Percentiles rank a stretch among this genome's conserved stretches.
Evolutionary conservation across 2,797 vertebrate species (phyloP).

Genomic region (Orestias chungarensis): DNA sequence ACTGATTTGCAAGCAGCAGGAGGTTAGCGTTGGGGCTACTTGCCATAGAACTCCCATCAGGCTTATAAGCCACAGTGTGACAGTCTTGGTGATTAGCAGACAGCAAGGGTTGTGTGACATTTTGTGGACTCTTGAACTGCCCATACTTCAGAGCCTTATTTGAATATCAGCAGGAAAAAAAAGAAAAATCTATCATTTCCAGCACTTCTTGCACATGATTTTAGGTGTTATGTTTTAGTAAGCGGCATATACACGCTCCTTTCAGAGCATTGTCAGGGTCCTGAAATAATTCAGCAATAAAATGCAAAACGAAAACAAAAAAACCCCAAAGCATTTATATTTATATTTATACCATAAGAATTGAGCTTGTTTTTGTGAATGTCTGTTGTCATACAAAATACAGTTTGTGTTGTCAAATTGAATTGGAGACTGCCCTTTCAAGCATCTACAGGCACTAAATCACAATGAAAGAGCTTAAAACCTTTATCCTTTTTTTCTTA

Average conservation of each 20-base stretch:
- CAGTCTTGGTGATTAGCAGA: constrained; percentile 62
- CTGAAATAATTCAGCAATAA: not conserved
- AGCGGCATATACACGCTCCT: not conserved
- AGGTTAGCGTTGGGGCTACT: constrained; percentile 54
- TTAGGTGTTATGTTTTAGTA: constrained; percentile 22
- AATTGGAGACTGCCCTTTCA: constrained; percentile 47
- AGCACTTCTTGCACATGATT: constrained; percentile 15
- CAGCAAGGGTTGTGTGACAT: constrained; percentile 48
- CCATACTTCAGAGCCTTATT: constrained; percentile 33
- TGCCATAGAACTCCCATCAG: constrained; percentile 71
- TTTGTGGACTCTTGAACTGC: constrained; percentile 30
- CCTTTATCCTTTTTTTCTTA: constrained; percentile 56
- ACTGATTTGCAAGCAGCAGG: constrained; percentile 68
- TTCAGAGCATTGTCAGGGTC: not conserved
- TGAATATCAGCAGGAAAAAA: constrained; percentile 26
- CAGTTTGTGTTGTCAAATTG: constrained; percentile 41
- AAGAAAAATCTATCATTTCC: too few species aligned
- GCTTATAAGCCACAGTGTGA: constrained; percentile 69
- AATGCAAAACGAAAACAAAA: not conserved
- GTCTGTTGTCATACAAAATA: constrained; percentile 17
- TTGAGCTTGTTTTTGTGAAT: not conserved
- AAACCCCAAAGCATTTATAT: constrained; percentile 10
- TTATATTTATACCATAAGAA: constrained; percentile 11
- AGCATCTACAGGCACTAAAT: constrained; percentile 34
- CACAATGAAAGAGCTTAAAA: constrained; percentile 38